Evolutionary conservation across 2,113 vertebrate species (phyloP), one percentile per base, ranked within the genome.

Genomic region (Hypomesus transpacificus): DNA sequence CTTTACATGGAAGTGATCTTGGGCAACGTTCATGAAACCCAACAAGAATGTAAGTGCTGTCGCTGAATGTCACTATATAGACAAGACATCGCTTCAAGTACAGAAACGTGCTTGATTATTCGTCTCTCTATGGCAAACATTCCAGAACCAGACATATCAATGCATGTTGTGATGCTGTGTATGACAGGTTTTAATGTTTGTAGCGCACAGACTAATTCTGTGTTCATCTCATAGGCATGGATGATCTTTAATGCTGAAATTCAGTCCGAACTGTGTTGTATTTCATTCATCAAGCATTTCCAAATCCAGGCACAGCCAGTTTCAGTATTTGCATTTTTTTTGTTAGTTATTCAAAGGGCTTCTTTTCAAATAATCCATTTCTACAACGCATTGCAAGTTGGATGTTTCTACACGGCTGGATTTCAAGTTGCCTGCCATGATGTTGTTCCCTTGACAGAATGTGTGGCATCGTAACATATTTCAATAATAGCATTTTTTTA

Each of bases 221-320:
- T 82, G 72, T 61, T 74, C 20, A 66, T 75, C 68, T 52, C 53
- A 31, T 64, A 28, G 73, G 14, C 2, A 31, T 66, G 56, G 17
- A 17, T 61, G 18, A 71, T 87, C 77, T 84, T 74, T 39, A 82
- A 89, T 90, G 87, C 90, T 90, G 90, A 85, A 89, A 74, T 87
- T 85, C 73, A 72, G 71, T 82, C 66, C 26, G 64, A 34, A 69
- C 67, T 64, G n/a, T 68, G 51, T 3, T 67, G 77, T 66, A 61
- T 65, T 39, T 34, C 7, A 34, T 31, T 16, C 28, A n/a, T 13
- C 28, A 14, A 21, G 26, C 61, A 26, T 31, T 28, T 3, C 16
- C 7, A 64, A 6, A 6, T 61, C 16, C 59, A 61, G 62, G 4
- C 31, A n/a, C 20, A 52, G 17, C 21, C 31, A 28, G 20, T 20